phyloP scores from a whole-genome alignment of 2,113 vertebrate species.

The Apteryx owenii region DNA sequence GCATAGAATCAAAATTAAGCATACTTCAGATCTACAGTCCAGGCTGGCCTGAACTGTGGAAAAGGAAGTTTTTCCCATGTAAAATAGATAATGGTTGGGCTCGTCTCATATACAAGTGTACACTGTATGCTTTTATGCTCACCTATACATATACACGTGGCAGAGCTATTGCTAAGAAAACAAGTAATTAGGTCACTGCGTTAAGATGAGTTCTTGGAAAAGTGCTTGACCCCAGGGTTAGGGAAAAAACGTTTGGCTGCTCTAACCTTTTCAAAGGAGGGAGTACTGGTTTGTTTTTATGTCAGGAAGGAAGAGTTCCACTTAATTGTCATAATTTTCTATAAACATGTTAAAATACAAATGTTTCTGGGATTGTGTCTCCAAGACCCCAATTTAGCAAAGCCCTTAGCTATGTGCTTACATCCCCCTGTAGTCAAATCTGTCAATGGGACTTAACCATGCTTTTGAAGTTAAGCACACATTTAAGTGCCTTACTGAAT shows the following conservation, averaged over 20 bases:
- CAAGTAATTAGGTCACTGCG: background rate
- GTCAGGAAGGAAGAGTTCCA: constrained; percentile 53
- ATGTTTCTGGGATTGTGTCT: constrained; percentile 65
- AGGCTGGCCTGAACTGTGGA: background rate
- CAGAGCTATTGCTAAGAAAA: background rate
- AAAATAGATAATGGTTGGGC: background rate
- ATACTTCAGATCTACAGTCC: background rate
- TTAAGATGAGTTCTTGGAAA: constrained; percentile 49
- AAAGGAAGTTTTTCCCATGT: background rate
- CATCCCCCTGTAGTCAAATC: constrained; percentile 55
- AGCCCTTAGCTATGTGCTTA: constrained; percentile 60
- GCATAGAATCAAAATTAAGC: background rate
- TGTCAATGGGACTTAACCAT: constrained; percentile 54
- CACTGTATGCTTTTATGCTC: background rate
- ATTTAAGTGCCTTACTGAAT: constrained; percentile 63
- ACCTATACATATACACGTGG: background rate
- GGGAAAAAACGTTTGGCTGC: constrained; percentile 58
- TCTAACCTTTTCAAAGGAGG: constrained; percentile 6
- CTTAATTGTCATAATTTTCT: constrained; percentile 65
- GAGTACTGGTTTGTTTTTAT: constrained; percentile 52
- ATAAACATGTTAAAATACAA: constrained; percentile 67
- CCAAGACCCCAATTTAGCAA: constrained; percentile 35
- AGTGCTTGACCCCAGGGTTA: constrained; percentile 33
- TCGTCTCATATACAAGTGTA: background rate
- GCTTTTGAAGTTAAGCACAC: constrained; percentile 64